These are phyloP conservation scores for Caenorhabditis doughertyi DNA, from an alignment of 2,888 invertebrate genomes.

Conservation along the genomic window DNA sequence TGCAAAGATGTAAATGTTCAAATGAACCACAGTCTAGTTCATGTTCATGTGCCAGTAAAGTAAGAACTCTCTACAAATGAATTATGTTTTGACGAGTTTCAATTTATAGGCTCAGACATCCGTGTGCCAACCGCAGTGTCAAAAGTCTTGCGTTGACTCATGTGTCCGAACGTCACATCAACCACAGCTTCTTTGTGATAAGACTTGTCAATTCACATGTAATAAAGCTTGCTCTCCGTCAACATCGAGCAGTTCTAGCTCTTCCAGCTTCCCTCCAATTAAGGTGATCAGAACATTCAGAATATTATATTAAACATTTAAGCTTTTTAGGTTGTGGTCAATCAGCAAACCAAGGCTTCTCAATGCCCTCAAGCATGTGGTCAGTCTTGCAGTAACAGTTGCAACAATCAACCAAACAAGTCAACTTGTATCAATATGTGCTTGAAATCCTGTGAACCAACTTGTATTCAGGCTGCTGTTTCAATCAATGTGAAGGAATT, in stretches of 20 bases:
- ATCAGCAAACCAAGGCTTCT: constrained; percentile 66
- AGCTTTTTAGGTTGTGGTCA: constrained; percentile 62
- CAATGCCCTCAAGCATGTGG: constrained; percentile 65
- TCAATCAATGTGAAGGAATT: constrained; percentile 61
- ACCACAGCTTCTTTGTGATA: constrained; percentile 53
- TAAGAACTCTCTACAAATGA: not conserved
- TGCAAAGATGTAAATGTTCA: constrained; percentile 68
- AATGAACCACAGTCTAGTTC: constrained; percentile 53
- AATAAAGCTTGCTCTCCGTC: constrained; percentile 61
- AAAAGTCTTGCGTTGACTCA: constrained; percentile 65
- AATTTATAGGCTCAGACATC: constrained; percentile 60
- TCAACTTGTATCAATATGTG: constrained; percentile 47
- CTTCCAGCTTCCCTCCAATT: constrained; percentile 45
- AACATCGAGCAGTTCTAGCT: not conserved
- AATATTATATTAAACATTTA: not conserved
- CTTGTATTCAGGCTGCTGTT: constrained; percentile 63
- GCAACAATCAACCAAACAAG: constrained; percentile 53
- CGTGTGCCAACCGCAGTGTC: constrained; percentile 68
- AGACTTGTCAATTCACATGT: constrained; percentile 70
- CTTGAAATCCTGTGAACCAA: constrained; percentile 61
- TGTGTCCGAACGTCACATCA: constrained; percentile 61
- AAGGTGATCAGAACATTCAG: constrained; percentile 13
- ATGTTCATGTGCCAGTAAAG: constrained; percentile 60
- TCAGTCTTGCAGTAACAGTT: constrained; percentile 63
- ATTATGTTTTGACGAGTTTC: not conserved